A percentile compares a stretch with the other conserved stretches of the same genome.
Evolutionary conservation across 2,888 invertebrate species (phyloP).

Genomic region (Cerceris rybyensis): DNA sequence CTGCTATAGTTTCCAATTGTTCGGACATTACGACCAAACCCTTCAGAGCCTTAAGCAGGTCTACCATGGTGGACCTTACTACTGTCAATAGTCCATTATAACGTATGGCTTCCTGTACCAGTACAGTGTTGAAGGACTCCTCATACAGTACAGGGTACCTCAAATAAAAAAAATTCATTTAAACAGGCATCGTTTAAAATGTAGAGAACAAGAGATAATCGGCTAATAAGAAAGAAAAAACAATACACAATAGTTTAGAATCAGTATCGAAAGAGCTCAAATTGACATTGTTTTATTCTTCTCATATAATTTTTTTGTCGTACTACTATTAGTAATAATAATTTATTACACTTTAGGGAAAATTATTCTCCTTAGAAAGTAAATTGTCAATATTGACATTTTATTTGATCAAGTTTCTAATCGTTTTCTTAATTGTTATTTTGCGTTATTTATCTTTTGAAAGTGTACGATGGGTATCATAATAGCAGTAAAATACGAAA

Average conservation of each 20-base stretch:
- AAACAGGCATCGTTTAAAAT: not conserved
- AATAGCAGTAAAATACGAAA: too few species aligned
- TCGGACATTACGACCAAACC: conserved; percentile 92
- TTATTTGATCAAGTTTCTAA: too few species aligned
- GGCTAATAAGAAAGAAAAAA: not conserved
- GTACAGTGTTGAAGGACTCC: conserved; percentile 94
- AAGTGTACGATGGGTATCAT: too few species aligned
- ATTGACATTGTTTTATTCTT: too few species aligned
- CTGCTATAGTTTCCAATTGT: conserved; percentile 87
- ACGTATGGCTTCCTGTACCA: conserved; percentile 92
- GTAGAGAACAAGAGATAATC: not conserved
- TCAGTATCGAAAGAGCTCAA: too few species aligned
- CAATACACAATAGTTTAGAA: not conserved
- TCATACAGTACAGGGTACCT: conserved; percentile 93
- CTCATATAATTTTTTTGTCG: too few species aligned
- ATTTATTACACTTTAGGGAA: too few species aligned
- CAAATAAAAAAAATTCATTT: not conserved
- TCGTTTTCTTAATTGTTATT: too few species aligned
- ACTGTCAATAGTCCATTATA: conserved; percentile 86
- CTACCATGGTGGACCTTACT: conserved; percentile 83
- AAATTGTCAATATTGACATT: too few species aligned
- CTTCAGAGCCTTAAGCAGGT: conserved; percentile 88
- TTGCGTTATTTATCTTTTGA: too few species aligned
- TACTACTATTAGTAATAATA: too few species aligned
- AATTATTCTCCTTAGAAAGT: too few species aligned